Conservation (phyloP, 2,113 vertebrate species). For the Stercorarius parasiticus region DNA sequence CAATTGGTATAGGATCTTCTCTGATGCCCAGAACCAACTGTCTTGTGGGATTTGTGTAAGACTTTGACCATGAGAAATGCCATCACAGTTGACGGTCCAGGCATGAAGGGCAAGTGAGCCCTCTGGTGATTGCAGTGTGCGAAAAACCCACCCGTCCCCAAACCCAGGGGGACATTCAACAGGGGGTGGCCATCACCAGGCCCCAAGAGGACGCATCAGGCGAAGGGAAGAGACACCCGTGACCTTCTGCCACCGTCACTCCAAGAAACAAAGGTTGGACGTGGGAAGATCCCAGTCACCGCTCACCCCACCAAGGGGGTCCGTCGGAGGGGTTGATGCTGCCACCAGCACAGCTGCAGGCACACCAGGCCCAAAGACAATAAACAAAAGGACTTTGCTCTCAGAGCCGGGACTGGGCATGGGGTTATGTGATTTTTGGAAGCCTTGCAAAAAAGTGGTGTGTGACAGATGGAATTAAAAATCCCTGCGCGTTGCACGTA, state of each 20-base stretch:
- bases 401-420: not conserved
- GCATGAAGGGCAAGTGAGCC: not conserved
- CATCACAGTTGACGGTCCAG: not conserved
- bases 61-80: not conserved
- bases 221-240: not conserved
- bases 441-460: not conserved
- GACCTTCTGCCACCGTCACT: not conserved
- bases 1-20: not conserved
- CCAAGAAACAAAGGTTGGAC: not conserved
- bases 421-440: conserved; percentile 67
- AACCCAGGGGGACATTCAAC: not conserved
- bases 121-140: not conserved
- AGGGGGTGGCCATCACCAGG: not conserved
- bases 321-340: not conserved
- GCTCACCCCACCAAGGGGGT: not conserved
- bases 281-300: not conserved
- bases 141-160: not conserved
- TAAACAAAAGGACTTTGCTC: conserved; percentile 47
- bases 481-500: not conserved
- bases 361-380: conserved; percentile 54
- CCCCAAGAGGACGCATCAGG: not conserved
- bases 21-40: not conserved
- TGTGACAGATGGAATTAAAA: conserved; percentile 52
- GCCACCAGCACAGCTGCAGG: conserved; percentile 59
- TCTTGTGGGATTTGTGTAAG: not conserved